Percentiles rank a stretch among this genome's conserved stretches.
phyloP scores from a whole-genome alignment of 2,888 invertebrate genomes.

The Thera obeliscata region DNA sequence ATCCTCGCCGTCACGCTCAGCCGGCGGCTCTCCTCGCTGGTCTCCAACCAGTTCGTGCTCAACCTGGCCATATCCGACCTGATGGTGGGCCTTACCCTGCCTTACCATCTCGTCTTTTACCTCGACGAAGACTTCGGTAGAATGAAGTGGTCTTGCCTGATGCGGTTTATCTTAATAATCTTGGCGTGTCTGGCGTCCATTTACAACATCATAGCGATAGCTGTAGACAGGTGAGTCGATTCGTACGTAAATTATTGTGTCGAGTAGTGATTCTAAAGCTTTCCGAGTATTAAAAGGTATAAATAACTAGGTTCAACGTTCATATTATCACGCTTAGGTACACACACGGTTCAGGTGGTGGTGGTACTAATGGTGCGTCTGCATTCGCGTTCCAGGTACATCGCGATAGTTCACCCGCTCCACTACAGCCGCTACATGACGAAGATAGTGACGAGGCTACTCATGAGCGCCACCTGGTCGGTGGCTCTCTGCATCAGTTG shows the following conservation, averaged over 20 bases:
- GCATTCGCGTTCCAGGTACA: constrained; percentile 79
- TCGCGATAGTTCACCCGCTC: constrained; percentile 91
- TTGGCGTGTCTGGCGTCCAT: constrained; percentile 92
- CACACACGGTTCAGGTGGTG: neutral
- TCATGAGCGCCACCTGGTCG: constrained; percentile 88
- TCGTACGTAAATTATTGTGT: constrained; percentile 26
- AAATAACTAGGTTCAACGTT: constrained; percentile 41
- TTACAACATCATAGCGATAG: constrained; percentile 91
- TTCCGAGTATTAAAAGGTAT: constrained; percentile 14
- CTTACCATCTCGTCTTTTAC: constrained; percentile 92
- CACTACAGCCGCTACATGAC: constrained; percentile 91
- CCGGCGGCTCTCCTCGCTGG: constrained; percentile 87
- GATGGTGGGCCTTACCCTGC: constrained; percentile 90
- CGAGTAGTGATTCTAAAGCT: constrained; percentile 30
- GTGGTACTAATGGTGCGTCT: constrained; percentile 3
- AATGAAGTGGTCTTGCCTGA: constrained; percentile 86
- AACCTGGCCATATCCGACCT: constrained; percentile 92
- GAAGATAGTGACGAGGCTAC: constrained; percentile 85
- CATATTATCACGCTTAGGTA: constrained; percentile 44
- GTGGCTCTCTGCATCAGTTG: constrained; percentile 87
- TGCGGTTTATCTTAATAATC: constrained; percentile 89
- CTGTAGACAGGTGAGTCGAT: constrained; percentile 86
- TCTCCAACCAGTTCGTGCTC: constrained; percentile 91
- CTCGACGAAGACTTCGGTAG: constrained; percentile 85
- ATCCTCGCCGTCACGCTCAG: constrained; percentile 89